Base-by-base conservation (phyloP, 2,888 invertebrate species). In the Luperina testacea region DNA sequence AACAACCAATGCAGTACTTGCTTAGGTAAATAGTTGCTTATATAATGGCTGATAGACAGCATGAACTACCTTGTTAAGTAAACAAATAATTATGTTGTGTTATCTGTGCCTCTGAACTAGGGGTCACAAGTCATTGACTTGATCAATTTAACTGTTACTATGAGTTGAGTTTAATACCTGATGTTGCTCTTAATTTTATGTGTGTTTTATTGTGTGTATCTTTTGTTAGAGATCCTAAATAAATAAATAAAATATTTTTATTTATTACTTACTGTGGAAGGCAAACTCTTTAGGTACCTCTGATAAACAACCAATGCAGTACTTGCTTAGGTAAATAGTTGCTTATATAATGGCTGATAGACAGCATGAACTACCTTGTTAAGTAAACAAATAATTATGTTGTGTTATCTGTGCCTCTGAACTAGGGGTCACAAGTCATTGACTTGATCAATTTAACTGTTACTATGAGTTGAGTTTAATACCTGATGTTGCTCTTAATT, bases 91-190 rank as follows among this genome's bases (percentile, higher is more conserved):
- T 72, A 68, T 81, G 91, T 91, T 86, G 83, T 88, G 86, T 92
- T 93, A 93, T 94, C 93, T 89, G 84, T 82, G 78, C 72, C 24
- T 78, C 77, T 84, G 88, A 83, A 86, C 86, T 82, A 38, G 53
- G 74, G 92, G 92, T 92, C 92, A 93, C 70, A 91, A 90, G 92
- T 91, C 91, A 90, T 87, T 90, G 91, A 90, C 90, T 89, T 82
- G 73, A 48, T 76, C 45, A 78, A 71, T 81, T 74, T 61, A 68
- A 75, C 72, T 89, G 88, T 91, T 88, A 83, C 90, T 89, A 90
- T 75, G 83, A 75, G 80, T 88, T 51, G n/a, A n/a, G n/a, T n/a
- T n/a, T 64, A 38, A 11, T 59, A 59, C 9, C 11, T 59, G n/a
- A n/a, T 59, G n/a, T 13, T 59, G n/a, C n/a, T 7, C n/a, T 59